Evolutionary conservation across 2,888 invertebrate species (phyloP), one percentile per base, ranked within the genome.

Genomic region (Octonoba sinensis): DNA sequence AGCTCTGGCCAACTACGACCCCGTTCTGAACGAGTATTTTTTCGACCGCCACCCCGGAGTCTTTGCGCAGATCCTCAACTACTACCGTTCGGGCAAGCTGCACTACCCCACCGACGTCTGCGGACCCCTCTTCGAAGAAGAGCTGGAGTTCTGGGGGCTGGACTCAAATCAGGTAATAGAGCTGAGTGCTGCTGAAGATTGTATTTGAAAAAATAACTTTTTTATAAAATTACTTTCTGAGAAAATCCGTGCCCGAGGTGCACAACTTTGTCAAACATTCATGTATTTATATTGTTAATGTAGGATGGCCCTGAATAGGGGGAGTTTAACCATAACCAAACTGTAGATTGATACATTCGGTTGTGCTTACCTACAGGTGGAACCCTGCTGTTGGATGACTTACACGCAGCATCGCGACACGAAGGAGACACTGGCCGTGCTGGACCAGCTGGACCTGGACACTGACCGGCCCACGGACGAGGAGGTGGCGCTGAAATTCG

Each of bases 371-470:
- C 27, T 27, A 3, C 8, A 36, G 36, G 98, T 99, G 87, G 98
- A 99, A 89, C 99, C 99, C 8, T 99, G 99, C 90, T 99, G 99
- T 90, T 99, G 99, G 99, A 99, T 99, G 98, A 99, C 99, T 12
- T 99, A 99, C 87, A 92, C 91, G 24, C 90, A 96, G 95, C 96
- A 96, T 91, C 93, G 97, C 87, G 98, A 99, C 91, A 99, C 99
- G 82, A 98, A 99, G 90, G 99, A 99, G 90, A 99, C 99, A 67
- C 91, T 99, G 88, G 96, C 97, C 78, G 99, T 99, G 83, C 91
- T 99, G 88, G 99, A 99, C 91, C 93, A 97, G 84, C 91, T 99
- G 87, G 99, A 99, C 90, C 92, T 99, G 87, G 99, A 99, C 90
- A 97, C 97, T 84, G 98, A 96, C 89, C 97, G 96, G 89, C 97